Evolutionary conservation across 53 echinoderm and acorn worm species (phyloP).

Genomic region (Echinarachnius parma): DNA sequence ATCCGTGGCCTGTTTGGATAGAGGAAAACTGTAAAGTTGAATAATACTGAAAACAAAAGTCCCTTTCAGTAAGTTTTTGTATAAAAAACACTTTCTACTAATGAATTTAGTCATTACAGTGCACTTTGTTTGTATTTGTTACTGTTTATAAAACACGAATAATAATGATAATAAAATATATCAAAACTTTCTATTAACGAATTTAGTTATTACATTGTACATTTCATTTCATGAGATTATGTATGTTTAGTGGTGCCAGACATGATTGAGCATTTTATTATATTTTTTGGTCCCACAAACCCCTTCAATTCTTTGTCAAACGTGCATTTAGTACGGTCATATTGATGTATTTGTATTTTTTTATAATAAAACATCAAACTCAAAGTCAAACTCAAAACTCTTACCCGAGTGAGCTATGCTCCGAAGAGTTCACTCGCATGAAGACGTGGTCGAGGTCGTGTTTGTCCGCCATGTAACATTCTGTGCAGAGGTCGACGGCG

Average conservation of each 20-base stretch:
- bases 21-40: no score
- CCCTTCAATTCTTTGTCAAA: no score
- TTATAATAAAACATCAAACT: not conserved
- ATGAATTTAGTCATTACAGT: not conserved
- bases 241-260: no score
- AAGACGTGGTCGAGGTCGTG: slow-evolving; percentile 66
- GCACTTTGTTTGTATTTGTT: no score
- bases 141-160: no score
- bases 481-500: slow-evolving; percentile 72
- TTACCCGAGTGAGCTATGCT: slow-evolving; percentile 67
- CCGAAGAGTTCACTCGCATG: slow-evolving; percentile 51
- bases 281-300: not conserved
- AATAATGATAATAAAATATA: no score
- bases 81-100: not conserved
- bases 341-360: not conserved
- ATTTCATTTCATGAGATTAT: no score
- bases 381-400: not conserved
- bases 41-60: no score
- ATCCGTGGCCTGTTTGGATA: slow-evolving; percentile 60
- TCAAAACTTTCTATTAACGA: no score
- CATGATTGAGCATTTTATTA: not conserved
- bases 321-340: no score
- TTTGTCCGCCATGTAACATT: slow-evolving; percentile 77
- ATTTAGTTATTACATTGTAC: no score
- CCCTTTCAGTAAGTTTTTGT: not conserved